Evolutionary conservation across 2,113 vertebrate genomes (phyloP).

Genomic region (Pachyramphus minor): DNA sequence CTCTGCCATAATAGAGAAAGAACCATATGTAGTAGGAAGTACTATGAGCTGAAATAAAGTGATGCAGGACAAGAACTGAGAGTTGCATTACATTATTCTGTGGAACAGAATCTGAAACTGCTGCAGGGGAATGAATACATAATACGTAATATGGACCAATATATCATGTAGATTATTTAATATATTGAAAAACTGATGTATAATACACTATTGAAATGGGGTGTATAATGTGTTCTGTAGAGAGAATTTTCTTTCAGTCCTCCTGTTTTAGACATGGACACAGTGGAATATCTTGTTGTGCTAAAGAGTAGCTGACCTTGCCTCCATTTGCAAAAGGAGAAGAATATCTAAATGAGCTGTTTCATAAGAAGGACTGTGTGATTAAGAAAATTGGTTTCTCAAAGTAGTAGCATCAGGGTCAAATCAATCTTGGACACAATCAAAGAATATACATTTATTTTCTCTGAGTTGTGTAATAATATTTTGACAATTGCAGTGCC

Average conservation of each 20-base stretch:
- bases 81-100: slow-evolving; percentile 38
- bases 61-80: neutral
- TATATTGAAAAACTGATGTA: slow-evolving; percentile 17
- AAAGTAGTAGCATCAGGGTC: slow-evolving; percentile 45
- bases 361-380: slow-evolving; percentile 46
- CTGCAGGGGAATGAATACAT: slow-evolving; percentile 6
- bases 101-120: slow-evolving; percentile 10
- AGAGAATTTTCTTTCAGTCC: neutral
- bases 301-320: slow-evolving; percentile 51
- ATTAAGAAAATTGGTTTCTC: slow-evolving; percentile 56
- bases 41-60: slow-evolving; percentile 42
- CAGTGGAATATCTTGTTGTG: slow-evolving; percentile 8
- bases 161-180: slow-evolving; percentile 35
- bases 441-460: slow-evolving; percentile 34
- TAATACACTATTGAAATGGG: neutral
- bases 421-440: slow-evolving; percentile 63
- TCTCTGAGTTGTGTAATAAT: slow-evolving; percentile 45
- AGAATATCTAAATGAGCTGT: slow-evolving; percentile 59
- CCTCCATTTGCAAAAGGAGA: slow-evolving; percentile 8
- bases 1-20: neutral
- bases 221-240: neutral
- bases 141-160: neutral
- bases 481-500: slow-evolving; percentile 56
- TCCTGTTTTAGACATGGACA: neutral
- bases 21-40: neutral